A percentile compares a stretch with the other conserved stretches of the same genome.
These are phyloP conservation scores for Sisor rabdophorus DNA, from an alignment of 2,113 vertebrate species.

Conservation along the genomic window DNA sequence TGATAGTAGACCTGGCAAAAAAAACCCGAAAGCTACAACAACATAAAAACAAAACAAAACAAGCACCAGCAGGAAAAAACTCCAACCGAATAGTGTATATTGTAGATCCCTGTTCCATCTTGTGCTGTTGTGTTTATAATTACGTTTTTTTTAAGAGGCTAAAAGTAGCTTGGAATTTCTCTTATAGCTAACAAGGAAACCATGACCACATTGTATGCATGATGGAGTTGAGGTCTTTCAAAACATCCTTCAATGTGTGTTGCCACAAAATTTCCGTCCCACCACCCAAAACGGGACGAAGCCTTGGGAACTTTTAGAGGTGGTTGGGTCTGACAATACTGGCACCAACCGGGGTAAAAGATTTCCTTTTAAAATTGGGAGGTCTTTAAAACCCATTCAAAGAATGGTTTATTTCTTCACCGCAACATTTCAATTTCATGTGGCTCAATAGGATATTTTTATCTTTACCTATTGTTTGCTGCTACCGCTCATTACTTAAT, in stretches of 20 bases:
- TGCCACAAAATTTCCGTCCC: slow-evolving; percentile 67
- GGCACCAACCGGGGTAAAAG: slow-evolving; percentile 7
- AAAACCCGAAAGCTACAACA: too few species aligned
- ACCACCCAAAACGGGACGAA: slow-evolving; percentile 68
- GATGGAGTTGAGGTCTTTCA: slow-evolving; percentile 62
- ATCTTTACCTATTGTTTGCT: slow-evolving; percentile 17
- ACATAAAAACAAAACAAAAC: too few species aligned
- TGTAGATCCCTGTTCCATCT: not conserved
- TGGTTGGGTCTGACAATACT: slow-evolving; percentile 29
- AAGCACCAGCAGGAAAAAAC: too few species aligned
- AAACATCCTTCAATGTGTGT: slow-evolving; percentile 61
- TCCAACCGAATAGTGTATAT: not conserved
- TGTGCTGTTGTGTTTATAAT: not conserved
- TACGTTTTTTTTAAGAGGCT: slow-evolving; percentile 3
- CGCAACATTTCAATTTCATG: not conserved
- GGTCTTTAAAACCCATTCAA: slow-evolving; percentile 16
- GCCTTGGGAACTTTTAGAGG: slow-evolving; percentile 56
- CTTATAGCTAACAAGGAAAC: slow-evolving; percentile 61
- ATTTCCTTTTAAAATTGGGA: slow-evolving; percentile 1
- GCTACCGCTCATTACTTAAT: not conserved
- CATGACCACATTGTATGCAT: slow-evolving; percentile 67
- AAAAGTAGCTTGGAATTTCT: slow-evolving; percentile 57
- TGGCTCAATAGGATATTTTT: not conserved
- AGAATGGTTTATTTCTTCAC: slow-evolving; percentile 20
- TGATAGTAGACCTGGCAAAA: not conserved